These are phyloP conservation scores for Coracopsis vasa DNA, from an alignment of 2,113 vertebrate genomes.

Conservation along the genomic window DNA sequence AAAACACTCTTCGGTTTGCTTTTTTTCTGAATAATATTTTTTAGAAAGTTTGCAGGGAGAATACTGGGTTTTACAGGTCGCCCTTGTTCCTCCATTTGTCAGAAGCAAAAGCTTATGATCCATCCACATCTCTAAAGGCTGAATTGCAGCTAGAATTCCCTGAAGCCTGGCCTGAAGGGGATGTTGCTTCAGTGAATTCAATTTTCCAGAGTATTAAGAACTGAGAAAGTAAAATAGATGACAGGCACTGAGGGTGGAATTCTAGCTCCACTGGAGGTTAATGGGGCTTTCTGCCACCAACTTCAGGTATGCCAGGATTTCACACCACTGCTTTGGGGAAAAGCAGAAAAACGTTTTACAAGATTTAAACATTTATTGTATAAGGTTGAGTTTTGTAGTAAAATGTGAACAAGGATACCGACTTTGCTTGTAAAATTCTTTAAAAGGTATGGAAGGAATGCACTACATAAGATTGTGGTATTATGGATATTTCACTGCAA, in stretches of 20 bases:
- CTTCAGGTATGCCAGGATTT: neutral
- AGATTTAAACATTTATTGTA: neutral
- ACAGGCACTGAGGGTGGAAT: neutral
- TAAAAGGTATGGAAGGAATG: neutral
- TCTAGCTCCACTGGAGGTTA: neutral
- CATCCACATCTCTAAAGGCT: neutral
- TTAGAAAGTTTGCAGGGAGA: neutral
- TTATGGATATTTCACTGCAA: neutral
- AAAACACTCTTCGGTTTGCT: neutral
- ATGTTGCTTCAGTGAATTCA: slow-evolving; percentile 31
- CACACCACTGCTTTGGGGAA: neutral
- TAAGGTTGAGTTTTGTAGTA: neutral
- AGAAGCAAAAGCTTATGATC: neutral
- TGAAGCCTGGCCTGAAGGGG: neutral
- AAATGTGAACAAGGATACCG: neutral
- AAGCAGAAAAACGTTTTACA: neutral
- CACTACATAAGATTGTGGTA: neutral
- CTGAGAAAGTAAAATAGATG: neutral
- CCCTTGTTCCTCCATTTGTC: neutral
- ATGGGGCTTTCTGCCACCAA: neutral
- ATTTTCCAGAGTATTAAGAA: slow-evolving; percentile 37
- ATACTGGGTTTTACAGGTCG: neutral
- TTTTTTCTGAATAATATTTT: neutral
- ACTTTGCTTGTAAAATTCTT: neutral
- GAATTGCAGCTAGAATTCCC: neutral